Evolutionary conservation across 2,888 invertebrate species (phyloP), one percentile per base, ranked within the genome.

Genomic region (Bombyx huttoni): DNA sequence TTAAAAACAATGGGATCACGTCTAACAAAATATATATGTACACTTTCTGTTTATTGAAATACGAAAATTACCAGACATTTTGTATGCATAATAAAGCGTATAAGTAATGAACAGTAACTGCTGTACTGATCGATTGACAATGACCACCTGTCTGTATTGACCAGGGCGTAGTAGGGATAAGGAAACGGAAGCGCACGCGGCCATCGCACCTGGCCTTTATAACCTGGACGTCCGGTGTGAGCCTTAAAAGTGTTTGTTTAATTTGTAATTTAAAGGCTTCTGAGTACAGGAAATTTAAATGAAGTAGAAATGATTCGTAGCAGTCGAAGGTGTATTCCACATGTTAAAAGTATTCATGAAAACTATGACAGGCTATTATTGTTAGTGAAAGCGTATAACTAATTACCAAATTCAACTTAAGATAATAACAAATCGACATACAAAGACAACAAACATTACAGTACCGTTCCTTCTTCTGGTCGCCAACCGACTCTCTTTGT

Each of bases 111-210:
- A 40, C 40, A 40, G 40, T 40, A 12, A 48, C 54, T 48, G 50
- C 48, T 49, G 54, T 52, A 40, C 40, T 40, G 40, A 40, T 40
- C 60, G 62, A 67, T 69, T 63, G 60, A 56, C 60, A 56, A 53
- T 62, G 64, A 61, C 69, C 73, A 73, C 71, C 72, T 73, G 73
- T 62, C 62, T 53, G 52, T 53, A 52, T 53, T 12, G 51, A 35
- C 13, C 51, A 53, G 34, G 49, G 47, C 47, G 49, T 10, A 35
- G 49, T 13, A 46, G 53, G 48, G 49, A 48, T 49, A 34, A 46
- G 83, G 82, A 81, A 83, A 72, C 84, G 85, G 86, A 85, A 81
- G 78, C 74, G 70, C 75, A 70, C 76, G 78, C 75, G 78, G 63
- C 68, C 58, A 45, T 57, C 56, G 67, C 84, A 86, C 79, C 83